Conservation (phyloP, 2,113 vertebrate species). For the Peromyscus californicus region DNA sequence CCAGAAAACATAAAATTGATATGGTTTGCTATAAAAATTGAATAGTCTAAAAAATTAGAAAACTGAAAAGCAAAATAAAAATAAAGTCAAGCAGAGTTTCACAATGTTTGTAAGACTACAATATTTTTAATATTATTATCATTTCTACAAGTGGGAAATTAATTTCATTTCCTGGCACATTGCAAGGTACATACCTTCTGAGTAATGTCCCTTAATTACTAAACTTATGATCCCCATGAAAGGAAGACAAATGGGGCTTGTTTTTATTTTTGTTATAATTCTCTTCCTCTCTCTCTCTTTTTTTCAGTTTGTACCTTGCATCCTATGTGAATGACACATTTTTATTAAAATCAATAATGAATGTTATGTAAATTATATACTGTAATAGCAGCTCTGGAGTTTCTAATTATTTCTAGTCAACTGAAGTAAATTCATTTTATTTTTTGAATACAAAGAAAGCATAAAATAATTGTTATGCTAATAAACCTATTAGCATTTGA, state of each 20-base stretch:
- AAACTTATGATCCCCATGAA: slow-evolving; percentile 65
- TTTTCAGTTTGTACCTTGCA: slow-evolving; percentile 58
- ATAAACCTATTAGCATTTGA: slow-evolving; percentile 18
- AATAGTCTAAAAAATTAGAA: slow-evolving; percentile 57
- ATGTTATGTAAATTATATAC: slow-evolving; percentile 73
- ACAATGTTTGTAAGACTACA: slow-evolving; percentile 11
- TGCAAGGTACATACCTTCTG: slow-evolving; percentile 39
- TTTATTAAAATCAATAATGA: slow-evolving; percentile 77
- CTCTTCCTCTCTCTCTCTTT: slow-evolving; percentile 6
- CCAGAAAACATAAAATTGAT: slow-evolving; percentile 10
- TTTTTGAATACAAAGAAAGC: slow-evolving; percentile 55
- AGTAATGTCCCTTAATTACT: slow-evolving; percentile 69
- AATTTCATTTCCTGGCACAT: slow-evolving; percentile 62
- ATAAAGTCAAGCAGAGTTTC: slow-evolving; percentile 51
- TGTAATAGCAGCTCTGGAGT: slow-evolving; percentile 45
- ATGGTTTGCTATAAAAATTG: not conserved
- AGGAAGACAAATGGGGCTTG: slow-evolving; percentile 18
- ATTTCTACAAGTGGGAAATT: slow-evolving; percentile 51
- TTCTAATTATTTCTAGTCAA: slow-evolving; percentile 71
- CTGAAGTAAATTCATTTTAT: slow-evolving; percentile 53
- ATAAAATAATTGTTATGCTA: slow-evolving; percentile 36
- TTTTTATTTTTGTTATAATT: slow-evolving; percentile 55
- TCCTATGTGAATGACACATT: slow-evolving; percentile 60
- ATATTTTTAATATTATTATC: slow-evolving; percentile 50
- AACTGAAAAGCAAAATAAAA: slow-evolving; percentile 43